A percentile compares a stretch with the other conserved stretches of the same genome.
Evolutionary conservation across 2,113 vertebrate genomes (phyloP).

Genomic region (Tragelaphus buxtoni): DNA sequence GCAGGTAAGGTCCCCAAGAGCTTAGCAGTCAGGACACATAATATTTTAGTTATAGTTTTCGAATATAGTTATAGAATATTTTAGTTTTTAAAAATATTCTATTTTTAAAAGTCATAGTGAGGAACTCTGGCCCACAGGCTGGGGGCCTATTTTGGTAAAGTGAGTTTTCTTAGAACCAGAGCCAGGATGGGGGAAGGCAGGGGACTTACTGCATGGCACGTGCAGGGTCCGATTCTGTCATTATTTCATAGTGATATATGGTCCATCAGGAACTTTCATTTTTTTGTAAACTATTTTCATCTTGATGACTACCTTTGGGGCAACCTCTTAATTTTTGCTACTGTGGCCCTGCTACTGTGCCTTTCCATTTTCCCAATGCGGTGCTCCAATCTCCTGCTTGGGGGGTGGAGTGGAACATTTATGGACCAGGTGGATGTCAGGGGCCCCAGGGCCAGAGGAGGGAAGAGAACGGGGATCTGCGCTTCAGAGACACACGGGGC

Average conservation of each 20-base stretch:
- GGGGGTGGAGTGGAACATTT: not conserved
- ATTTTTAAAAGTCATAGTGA: not conserved
- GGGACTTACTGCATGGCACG: not conserved
- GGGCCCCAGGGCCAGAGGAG: not conserved
- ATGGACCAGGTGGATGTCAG: not conserved
- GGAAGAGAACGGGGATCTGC: rapidly evolving
- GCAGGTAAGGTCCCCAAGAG: not conserved
- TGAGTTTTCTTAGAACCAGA: not conserved
- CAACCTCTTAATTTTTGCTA: no score
- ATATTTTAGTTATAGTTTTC: not conserved
- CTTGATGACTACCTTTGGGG: not conserved
- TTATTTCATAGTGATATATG: not conserved
- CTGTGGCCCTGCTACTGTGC: not conserved
- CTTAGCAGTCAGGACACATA: not conserved
- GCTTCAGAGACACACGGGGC: not conserved
- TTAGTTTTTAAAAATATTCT: no score
- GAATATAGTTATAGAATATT: no score
- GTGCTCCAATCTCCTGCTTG: not conserved
- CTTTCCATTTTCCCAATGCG: not conserved
- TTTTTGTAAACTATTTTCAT: not conserved
- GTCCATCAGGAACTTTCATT: not conserved
- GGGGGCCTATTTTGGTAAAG: not conserved
- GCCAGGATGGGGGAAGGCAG: not conserved
- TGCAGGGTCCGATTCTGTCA: not conserved
- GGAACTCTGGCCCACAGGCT: not conserved